Conservation (phyloP, 92 coral and sea anemone genomes). For the Zoanthus sociatus region DNA sequence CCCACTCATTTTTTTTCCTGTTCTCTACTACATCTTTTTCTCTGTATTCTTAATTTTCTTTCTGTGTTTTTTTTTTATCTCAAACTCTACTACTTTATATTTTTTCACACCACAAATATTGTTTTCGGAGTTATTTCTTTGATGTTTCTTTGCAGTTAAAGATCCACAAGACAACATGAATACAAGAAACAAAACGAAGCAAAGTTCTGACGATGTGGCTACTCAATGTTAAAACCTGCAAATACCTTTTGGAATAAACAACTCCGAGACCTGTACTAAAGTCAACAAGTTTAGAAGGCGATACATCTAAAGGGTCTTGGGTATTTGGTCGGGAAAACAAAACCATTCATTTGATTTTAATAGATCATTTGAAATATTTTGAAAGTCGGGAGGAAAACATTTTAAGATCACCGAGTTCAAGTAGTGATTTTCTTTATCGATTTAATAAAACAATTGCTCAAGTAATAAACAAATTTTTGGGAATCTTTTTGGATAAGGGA, state of each 20-base stretch:
- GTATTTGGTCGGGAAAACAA: too few species aligned
- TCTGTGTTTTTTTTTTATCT: background rate
- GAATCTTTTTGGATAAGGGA: too few species aligned
- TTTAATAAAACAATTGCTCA: too few species aligned
- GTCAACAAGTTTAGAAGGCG: background rate
- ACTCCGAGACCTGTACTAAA: background rate
- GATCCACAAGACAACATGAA: background rate
- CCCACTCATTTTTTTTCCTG: background rate
- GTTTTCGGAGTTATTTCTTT: background rate
- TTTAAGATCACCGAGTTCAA: too few species aligned
- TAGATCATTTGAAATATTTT: too few species aligned
- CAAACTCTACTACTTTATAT: background rate
- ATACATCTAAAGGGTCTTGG: too few species aligned
- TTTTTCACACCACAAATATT: background rate
- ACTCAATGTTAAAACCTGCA: background rate
- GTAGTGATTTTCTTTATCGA: too few species aligned
- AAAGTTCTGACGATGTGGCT: background rate
- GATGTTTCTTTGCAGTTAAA: background rate
- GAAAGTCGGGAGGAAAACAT: too few species aligned
- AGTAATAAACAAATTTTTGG: too few species aligned
- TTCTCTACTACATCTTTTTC: background rate
- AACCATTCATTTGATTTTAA: too few species aligned
- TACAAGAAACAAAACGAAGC: too few species aligned
- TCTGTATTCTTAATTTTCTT: background rate
- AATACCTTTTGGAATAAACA: background rate